phyloP scores from a whole-genome alignment of 2,113 vertebrate species.

The Clarias macrocephalus region DNA sequence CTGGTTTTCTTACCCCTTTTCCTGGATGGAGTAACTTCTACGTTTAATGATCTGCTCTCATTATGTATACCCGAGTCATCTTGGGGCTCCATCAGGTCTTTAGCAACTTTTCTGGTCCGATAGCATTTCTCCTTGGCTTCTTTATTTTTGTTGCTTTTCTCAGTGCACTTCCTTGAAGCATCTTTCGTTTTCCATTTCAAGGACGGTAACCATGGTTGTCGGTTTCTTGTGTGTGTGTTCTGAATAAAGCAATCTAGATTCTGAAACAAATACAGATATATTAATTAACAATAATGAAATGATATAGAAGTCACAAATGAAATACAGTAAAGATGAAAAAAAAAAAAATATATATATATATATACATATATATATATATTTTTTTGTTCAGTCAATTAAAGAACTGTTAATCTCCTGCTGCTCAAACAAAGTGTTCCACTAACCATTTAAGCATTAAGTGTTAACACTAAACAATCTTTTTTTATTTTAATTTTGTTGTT shows the following conservation, averaged over 20 bases:
- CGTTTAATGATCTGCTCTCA: neutral
- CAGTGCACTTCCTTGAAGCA: neutral
- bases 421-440: neutral
- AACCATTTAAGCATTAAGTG: no score
- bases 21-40: neutral
- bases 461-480: no score
- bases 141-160: neutral
- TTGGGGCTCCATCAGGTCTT: neutral
- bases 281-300: neutral
- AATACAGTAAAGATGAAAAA: neutral
- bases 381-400: neutral
- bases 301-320: neutral
- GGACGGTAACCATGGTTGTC: neutral
- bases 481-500: no score
- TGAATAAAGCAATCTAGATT: slow-evolving; percentile 27
- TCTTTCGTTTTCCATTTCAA: neutral
- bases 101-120: no score
- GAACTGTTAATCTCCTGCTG: neutral
- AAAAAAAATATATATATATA: no score
- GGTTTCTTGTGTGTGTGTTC: neutral
- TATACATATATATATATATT: no score
- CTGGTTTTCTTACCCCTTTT: neutral
- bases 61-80: neutral
- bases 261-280: slow-evolving; percentile 35
- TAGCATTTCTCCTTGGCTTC: neutral